Percentiles rank a stretch among this genome's conserved stretches.
Conservation (phyloP, 1,140 invertebrate species). For the Apolygus lucorum region DNA sequence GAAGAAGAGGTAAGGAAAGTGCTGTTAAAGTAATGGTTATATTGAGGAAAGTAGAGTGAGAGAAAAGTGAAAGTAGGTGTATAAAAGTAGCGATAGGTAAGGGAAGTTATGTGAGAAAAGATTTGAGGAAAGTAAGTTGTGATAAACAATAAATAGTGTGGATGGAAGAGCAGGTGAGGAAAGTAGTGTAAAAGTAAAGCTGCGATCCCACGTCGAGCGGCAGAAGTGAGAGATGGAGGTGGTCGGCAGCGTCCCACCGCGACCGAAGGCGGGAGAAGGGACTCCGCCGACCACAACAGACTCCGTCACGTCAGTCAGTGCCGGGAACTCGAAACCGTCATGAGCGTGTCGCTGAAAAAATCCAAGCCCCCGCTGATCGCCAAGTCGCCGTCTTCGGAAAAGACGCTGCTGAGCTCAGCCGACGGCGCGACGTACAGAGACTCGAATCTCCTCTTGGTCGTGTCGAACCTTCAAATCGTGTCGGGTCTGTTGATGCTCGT, state of each 20-base stretch:
- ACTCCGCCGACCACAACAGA: neutral
- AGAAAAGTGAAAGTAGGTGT: too few species aligned
- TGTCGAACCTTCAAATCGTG: conserved; percentile 43
- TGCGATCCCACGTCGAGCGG: neutral
- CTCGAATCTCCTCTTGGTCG: conserved; percentile 42
- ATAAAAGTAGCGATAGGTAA: too few species aligned
- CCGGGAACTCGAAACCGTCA: conserved; percentile 10
- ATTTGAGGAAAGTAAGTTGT: too few species aligned
- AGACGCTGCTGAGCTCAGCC: conserved; percentile 9
- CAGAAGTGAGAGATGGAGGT: too few species aligned
- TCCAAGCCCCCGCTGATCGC: conserved; percentile 20
- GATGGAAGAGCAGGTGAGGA: too few species aligned
- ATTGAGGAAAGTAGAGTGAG: too few species aligned
- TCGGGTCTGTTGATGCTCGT: conserved; percentile 48
- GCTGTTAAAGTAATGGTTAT: too few species aligned
- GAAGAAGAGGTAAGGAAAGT: too few species aligned
- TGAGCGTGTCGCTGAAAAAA: neutral
- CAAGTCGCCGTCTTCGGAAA: conserved; percentile 25
- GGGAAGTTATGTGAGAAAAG: too few species aligned
- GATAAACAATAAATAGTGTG: too few species aligned
- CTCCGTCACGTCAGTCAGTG: conserved; percentile 12
- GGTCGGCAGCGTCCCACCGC: too few species aligned
- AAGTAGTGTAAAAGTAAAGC: too few species aligned
- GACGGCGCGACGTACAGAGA: conserved; percentile 12
- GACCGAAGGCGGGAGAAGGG: neutral